phyloP scores from a whole-genome alignment of 1,140 invertebrate species.

The Pomacea maculata region DNA sequence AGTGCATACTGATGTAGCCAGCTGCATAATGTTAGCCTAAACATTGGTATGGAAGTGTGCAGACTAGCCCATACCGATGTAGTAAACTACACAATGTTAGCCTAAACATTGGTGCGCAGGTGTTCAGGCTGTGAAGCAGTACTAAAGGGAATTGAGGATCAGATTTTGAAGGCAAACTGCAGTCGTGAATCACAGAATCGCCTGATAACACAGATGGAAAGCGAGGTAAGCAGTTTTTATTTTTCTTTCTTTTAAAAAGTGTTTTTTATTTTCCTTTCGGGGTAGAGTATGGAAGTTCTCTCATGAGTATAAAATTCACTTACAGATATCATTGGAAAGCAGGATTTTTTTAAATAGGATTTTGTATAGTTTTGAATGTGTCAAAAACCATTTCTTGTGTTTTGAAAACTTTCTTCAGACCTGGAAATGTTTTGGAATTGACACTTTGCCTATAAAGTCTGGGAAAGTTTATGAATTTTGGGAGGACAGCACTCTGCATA shows the following conservation, averaged over 20 bases:
- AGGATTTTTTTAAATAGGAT: not conserved
- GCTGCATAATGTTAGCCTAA: not conserved
- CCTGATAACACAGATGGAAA: slow-evolving; percentile 85
- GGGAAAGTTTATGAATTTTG: too few relatives aligned
- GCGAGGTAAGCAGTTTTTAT: slow-evolving; percentile 74
- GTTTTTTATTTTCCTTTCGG: slow-evolving; percentile 11
- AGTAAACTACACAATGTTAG: not conserved
- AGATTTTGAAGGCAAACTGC: slow-evolving; percentile 86
- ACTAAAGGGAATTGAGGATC: slow-evolving; percentile 85
- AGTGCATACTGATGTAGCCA: not conserved
- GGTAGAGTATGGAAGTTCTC: not conserved
- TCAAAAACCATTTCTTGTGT: too few relatives aligned
- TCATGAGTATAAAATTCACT: not conserved
- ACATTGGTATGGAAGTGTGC: not conserved
- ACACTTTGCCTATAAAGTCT: too few relatives aligned
- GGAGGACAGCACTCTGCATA: too few relatives aligned
- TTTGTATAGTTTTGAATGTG: too few relatives aligned
- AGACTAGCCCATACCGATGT: not conserved
- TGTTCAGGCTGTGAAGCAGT: slow-evolving; percentile 91
- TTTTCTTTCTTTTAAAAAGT: slow-evolving; percentile 68
- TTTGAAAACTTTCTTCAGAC: too few relatives aligned
- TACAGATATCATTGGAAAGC: not conserved
- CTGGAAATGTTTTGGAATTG: too few relatives aligned
- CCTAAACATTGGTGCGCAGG: slow-evolving; percentile 47
- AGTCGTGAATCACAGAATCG: slow-evolving; percentile 83